These are phyloP conservation scores for Sitophilus oryzae DNA, from an alignment of 1,140 invertebrate species.

Conservation along the genomic window DNA sequence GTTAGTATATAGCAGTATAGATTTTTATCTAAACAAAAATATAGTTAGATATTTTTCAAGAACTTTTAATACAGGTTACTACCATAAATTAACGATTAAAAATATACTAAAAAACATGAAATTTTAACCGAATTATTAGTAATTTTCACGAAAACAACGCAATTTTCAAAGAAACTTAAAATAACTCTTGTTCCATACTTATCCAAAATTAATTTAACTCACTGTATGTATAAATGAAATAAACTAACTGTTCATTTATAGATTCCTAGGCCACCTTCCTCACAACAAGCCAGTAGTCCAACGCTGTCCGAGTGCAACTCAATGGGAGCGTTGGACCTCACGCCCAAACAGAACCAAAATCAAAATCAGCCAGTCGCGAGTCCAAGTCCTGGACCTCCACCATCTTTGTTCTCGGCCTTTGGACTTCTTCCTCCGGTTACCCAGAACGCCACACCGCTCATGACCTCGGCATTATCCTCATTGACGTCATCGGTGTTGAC, in stretches of 20 bases:
- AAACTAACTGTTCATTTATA: constrained; percentile 19
- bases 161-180: no score
- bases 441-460: constrained; percentile 52
- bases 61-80: no score
- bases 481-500: constrained; percentile 70
- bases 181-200: no score
- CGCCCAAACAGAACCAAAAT: constrained; percentile 46
- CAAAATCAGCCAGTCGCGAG: constrained; percentile 34
- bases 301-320: constrained; percentile 49
- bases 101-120: no score
- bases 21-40: no score
- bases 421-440: constrained; percentile 55
- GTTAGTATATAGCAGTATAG: no score
- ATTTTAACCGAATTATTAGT: no score
- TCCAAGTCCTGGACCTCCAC: constrained; percentile 46
- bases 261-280: constrained; percentile 41
- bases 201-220: no score
- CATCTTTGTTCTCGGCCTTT: constrained; percentile 57
- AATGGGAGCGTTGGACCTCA: constrained; percentile 54
- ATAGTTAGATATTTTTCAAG: no score
- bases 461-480: constrained; percentile 65
- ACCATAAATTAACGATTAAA: no score
- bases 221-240: background rate
- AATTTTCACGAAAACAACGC: no score
- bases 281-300: constrained; percentile 42